Evolutionary conservation across 1,140 invertebrate species (phyloP), one percentile per base, ranked within the genome.

Genomic region (Cyclargus thomasi): DNA sequence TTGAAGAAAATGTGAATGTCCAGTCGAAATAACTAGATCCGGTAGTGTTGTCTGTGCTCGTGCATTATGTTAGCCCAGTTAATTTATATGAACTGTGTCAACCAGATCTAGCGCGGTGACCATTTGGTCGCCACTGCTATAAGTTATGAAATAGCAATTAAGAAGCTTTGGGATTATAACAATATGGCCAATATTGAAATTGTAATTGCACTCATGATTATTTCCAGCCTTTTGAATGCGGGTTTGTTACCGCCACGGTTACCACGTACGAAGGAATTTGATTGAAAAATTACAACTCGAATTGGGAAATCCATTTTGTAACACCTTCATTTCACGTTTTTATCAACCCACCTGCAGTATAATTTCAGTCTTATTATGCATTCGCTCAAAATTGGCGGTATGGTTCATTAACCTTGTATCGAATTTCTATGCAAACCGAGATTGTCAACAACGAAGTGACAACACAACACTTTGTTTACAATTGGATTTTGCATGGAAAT

Each of bases 1-100:
- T 71, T 72, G 67, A 74, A 71, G 72, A 71, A 74, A 72, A 72
- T 74, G 75, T 77, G 73, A 77, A 73, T 74, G 75, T 74, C 66
- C 66, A 71, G 39, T 39, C 65, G 67, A 47, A 59, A 70, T 74
- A 69, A 67, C 70, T 55, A 77, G 75, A 73, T 77, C 75, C 75
- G 75, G 75, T 74, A 71, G 65, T 68, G 68, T 55, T 53, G 53
- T 57, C 53, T 57, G 23, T 57, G 22, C 65, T 59, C 17, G 23
- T 29, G 10, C 53, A 35, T 66, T 20, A 64, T 53, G 39, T 64
- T 64, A 64, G 18, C 39, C 63, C 39, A 47, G 63, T 64, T 22
- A 36, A 55, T 57, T 66, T 66, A 20, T 59, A 59, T 59, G 53
- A 59, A 59, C 55, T 59, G 17, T 59, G 55, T 21, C 17, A 59